Evolutionary conservation across 2,113 vertebrate genomes (phyloP), one percentile per base, ranked within the genome.

Genomic region (Cyrtonyx montezumae): DNA sequence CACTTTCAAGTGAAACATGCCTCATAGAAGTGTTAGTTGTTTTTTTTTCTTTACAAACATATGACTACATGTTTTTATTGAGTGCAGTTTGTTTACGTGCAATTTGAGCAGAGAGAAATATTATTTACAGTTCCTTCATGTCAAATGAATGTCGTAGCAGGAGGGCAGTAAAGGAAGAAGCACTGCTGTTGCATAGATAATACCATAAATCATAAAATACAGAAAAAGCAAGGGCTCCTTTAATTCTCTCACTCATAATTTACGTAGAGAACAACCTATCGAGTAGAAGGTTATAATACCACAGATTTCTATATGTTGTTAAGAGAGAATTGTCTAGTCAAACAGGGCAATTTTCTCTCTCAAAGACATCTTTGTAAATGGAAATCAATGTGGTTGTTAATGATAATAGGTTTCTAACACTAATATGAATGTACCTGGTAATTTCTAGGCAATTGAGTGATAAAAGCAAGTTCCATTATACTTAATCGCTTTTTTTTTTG

Each of bases 361-460:
- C 76, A 75, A 58, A 91, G 82, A 22, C 46, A 70, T 78, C 73
- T 93, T 91, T 94, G 69, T 86, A 91, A 92, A 84, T 65, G 90
- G 90, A 87, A 93, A 86, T 91, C 79, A 32, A 65, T 94, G 76
- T 46, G 66, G 37, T 91, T 90, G 77, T 95, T 94, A 89, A 90
- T 90, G 84, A 79, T 89, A 94, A 92, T 80, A 78, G 66, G 65
- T 83, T 95, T 94, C 73, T 51, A 90, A 59, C 37, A 65, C 51
- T 15, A 77, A 51, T 56, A 61, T 80, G 76, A 90, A 78, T 20
- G 61, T 93, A 93, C 81, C 91, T 87, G 91, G 59, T 94, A 85
- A 94, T 93, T 94, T 92, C 71, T 90, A 87, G 76, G 78, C 79
- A 93, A 91, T 1, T 91, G 71, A 95, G n/a, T 79, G 68, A 90